phyloP scores from a whole-genome alignment of 1,140 invertebrate genomes.

The Formica selysi region DNA sequence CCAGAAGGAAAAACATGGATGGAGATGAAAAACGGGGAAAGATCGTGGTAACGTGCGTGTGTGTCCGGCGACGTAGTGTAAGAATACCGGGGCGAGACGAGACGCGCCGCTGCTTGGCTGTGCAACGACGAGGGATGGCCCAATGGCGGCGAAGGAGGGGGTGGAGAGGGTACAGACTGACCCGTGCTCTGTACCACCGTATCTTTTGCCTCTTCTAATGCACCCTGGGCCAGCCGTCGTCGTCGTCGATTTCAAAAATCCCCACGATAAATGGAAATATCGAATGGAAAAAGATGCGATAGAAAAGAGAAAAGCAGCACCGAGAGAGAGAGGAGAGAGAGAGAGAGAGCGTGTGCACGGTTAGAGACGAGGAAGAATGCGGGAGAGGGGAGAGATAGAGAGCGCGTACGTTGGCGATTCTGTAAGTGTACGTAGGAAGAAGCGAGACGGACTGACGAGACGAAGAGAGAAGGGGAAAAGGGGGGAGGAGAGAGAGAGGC shows the following conservation, averaged over 20 bases:
- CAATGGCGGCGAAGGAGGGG: conserved; percentile 62
- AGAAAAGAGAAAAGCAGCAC: conserved; percentile 5
- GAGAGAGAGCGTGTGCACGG: neutral
- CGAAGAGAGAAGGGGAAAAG: neutral
- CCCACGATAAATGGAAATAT: conserved; percentile 60
- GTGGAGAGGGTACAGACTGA: conserved; percentile 56
- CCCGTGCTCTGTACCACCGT: conserved; percentile 23
- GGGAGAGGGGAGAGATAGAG: conserved; percentile 21
- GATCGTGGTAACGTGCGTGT: conserved; percentile 14
- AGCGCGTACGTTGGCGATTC: conserved; percentile 28
- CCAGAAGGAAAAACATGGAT: conserved; percentile 56
- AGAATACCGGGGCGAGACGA: conserved; percentile 67
- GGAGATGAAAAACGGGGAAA: conserved; percentile 10
- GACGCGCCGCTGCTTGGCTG: conserved; percentile 26
- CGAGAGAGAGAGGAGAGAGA: conserved; percentile 17
- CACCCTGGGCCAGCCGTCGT: conserved; percentile 38
- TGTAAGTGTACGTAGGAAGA: conserved; percentile 7
- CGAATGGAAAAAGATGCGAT: neutral
- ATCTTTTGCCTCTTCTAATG: conserved; percentile 57
- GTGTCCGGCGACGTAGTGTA: conserved; percentile 47
- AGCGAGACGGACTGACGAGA: conserved; percentile 45
- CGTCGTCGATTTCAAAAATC: conserved; percentile 26
- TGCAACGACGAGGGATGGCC: conserved; percentile 60
- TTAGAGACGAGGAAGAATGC: conserved; percentile 23
- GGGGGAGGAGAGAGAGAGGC: neutral